phyloP scores from a whole-genome alignment of 2,113 vertebrate species.

The Platichthys stellatus region DNA sequence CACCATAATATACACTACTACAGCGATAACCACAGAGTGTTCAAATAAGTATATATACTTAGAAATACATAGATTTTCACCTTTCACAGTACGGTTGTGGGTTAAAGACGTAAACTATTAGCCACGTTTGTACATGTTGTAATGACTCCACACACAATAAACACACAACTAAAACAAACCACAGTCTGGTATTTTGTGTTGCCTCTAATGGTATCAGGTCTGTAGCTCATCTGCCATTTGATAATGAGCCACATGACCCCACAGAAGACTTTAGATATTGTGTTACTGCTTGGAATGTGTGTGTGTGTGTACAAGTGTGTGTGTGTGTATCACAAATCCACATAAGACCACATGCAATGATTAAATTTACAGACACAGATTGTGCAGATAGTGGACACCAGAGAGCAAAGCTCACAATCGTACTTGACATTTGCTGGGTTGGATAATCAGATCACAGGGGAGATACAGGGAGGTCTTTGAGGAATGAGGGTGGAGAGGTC shows the following conservation, averaged over 20 bases:
- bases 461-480: constrained; percentile 17
- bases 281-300: constrained; percentile 46
- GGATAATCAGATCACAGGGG: constrained; percentile 38
- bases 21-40: neutral
- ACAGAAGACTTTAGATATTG: constrained; percentile 57
- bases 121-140: neutral
- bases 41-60: neutral
- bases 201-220: constrained; percentile 56
- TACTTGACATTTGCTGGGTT: constrained; percentile 51
- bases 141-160: neutral
- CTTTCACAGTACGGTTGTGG: neutral
- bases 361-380: constrained; percentile 32
- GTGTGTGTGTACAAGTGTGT: neutral
- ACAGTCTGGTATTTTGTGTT: constrained; percentile 24
- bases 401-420: constrained; percentile 20
- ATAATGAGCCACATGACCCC: constrained; percentile 29
- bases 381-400: constrained; percentile 31
- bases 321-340: neutral
- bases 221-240: constrained; percentile 37
- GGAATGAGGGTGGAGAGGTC: neutral
- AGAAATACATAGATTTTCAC: neutral
- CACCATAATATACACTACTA: neutral
- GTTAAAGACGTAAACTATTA: neutral
- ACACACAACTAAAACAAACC: constrained; percentile 11
- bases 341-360: constrained; percentile 21